phyloP scores from a whole-genome alignment of 2,888 invertebrate genomes.

The Lasioglossum marginatum region DNA sequence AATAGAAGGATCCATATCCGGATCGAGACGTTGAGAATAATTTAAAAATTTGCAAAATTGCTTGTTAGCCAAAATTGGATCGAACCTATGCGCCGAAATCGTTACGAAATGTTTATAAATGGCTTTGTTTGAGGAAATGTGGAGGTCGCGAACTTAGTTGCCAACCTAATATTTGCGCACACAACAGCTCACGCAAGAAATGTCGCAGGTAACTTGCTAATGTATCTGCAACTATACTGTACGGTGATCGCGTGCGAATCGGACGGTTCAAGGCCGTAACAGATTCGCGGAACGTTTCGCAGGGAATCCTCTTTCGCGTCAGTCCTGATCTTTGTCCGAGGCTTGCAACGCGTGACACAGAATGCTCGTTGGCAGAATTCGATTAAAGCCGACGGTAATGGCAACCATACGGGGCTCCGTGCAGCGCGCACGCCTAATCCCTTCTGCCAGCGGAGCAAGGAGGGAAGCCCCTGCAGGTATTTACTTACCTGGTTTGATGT shows the following conservation, averaged over 20 bases:
- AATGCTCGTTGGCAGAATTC: constrained; percentile 59
- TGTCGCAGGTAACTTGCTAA: no score
- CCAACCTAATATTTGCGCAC: no score
- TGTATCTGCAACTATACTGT: no score
- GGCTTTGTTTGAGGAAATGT: no score
- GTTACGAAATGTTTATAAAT: no score
- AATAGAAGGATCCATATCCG: no score
- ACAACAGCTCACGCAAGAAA: no score
- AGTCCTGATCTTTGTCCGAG: background rate
- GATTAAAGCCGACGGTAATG: constrained; percentile 64
- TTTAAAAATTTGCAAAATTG: no score
- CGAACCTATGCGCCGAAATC: no score
- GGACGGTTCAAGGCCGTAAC: constrained; percentile 4
- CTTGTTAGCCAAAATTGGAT: no score
- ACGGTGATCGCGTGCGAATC: background rate
- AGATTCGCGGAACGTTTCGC: background rate
- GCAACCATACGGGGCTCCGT: constrained; percentile 59
- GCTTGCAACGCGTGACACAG: constrained; percentile 52
- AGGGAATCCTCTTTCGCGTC: constrained; percentile 5
- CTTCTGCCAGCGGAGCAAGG: constrained; percentile 51
- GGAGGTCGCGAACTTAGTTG: no score
- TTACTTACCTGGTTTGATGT: constrained; percentile 57
- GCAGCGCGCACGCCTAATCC: constrained; percentile 56
- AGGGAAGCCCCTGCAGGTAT: constrained; percentile 63
- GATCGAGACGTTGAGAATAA: no score